Conservation (phyloP, 2,113 vertebrate genomes). For the Diadophis punctatus region DNA sequence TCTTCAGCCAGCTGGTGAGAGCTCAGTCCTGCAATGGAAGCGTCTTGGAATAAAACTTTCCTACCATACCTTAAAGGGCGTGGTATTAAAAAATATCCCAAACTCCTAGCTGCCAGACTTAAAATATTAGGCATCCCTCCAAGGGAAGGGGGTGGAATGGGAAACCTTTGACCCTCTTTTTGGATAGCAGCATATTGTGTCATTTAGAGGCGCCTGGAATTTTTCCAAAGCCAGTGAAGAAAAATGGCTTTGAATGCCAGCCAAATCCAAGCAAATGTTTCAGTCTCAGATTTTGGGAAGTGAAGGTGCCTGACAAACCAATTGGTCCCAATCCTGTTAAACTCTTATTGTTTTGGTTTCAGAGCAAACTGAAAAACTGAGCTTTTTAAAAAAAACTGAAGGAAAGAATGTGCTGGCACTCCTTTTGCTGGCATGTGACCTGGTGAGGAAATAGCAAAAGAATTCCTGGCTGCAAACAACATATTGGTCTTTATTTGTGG, state of each 20-base stretch:
- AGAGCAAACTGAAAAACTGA: background rate
- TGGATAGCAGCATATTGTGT: background rate
- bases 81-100: background rate
- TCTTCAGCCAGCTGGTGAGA: background rate
- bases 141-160: background rate
- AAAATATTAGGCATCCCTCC: background rate
- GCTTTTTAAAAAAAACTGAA: background rate
- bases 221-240: background rate
- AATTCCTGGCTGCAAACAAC: constrained; percentile 72
- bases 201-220: background rate
- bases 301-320: background rate
- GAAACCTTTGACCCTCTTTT: background rate
- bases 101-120: background rate
- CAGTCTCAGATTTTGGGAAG: too few species aligned
- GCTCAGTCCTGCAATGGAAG: background rate
- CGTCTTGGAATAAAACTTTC: background rate
- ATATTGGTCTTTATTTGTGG: constrained; percentile 61
- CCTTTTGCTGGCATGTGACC: constrained; percentile 57
- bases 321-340: background rate
- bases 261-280: background rate
- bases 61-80: background rate
- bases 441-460: constrained; percentile 71
- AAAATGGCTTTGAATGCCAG: background rate
- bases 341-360: background rate
- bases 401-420: constrained; percentile 32